phyloP scores from a whole-genome alignment of 2,797 vertebrate genomes.

The Chrosomus eos region DNA sequence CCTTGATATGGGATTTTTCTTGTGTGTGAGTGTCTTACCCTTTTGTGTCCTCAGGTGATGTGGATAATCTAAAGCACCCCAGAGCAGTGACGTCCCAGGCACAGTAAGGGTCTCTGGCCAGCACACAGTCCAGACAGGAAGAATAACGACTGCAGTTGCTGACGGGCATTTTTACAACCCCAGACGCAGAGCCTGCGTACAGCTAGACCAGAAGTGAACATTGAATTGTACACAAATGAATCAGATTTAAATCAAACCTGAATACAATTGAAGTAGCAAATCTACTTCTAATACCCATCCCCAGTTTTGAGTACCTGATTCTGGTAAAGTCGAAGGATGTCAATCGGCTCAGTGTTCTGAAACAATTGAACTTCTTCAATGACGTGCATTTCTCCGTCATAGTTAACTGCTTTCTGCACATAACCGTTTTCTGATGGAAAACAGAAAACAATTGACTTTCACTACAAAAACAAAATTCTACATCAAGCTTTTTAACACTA shows the following conservation, averaged over 20 bases:
- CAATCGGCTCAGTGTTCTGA: conserved; percentile 67
- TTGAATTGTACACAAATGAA: not conserved
- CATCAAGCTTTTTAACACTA: not conserved
- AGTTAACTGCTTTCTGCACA: conserved; percentile 82
- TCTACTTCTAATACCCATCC: not conserved
- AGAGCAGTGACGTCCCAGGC: conserved; percentile 68
- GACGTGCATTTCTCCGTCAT: conserved; percentile 77
- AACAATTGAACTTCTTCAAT: conserved; percentile 82
- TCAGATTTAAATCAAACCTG: not conserved
- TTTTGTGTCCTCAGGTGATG: not conserved
- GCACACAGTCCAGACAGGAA: conserved; percentile 78
- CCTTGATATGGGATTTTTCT: not conserved
- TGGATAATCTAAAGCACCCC: conserved; percentile 62
- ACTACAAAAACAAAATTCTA: not conserved
- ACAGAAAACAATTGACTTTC: conserved; percentile 23
- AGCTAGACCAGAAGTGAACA: conserved; percentile 79
- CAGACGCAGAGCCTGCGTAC: conserved; percentile 75
- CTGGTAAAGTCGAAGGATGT: conserved; percentile 74
- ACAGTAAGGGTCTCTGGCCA: conserved; percentile 83
- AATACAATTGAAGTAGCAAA: not conserved
- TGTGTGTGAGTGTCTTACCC: not conserved
- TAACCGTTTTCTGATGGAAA: conserved; percentile 77
- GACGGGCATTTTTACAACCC: conserved; percentile 76
- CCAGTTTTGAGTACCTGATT: conserved; percentile 67
- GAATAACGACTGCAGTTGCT: conserved; percentile 72